Evolutionary conservation across 2,113 vertebrate genomes (phyloP), one percentile per base, ranked within the genome.

Genomic region (Thalassoma bifasciatum): DNA sequence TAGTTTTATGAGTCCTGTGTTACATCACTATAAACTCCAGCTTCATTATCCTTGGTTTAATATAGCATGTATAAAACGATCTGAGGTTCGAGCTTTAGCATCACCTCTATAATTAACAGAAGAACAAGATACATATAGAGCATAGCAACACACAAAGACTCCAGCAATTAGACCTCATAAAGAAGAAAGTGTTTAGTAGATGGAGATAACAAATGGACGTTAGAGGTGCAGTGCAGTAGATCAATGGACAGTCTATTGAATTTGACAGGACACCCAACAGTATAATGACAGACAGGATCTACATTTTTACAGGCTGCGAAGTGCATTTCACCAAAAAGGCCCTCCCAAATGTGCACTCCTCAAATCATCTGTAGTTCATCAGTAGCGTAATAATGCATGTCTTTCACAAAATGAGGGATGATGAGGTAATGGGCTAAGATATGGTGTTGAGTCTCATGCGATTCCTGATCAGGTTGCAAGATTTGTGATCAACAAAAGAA

Each of bases 41-140:
- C 37, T 26, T 57, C 42, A 73, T 77, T 73, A 52, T 68, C 53
- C 9, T 60, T n/a, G 11, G 50, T 50, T 64, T 60, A 66, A 22
- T 68, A 50, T 67, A 75, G 66, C 46, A 72, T 66, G 49, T 75
- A 56, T 66, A 46, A 63, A 37, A 36, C 59, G n/a, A 75, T 69
- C 14, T 49, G 7, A 17, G 13, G 71, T 58, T 26, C 21, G 10
- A 46, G 23, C 42, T 66, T 17, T 8, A 30, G 50, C 37, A 46
- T 30, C 6, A 50, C n/a, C 26, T 24, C 44, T 12, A 59, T 17
- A 44, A 77, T 67, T 72, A 66, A 50, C 26, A 52, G 21, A 24
- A 69, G 57, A 73, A 65, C 53, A 8, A 60, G 26, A 47, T 50
- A 40, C 34, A 49, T 16, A 61, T 11, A 40, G 21, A 49, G 52